Evolutionary conservation across 2,888 invertebrate species (phyloP).

Genomic region (Gonocerus acuteangulatus): DNA sequence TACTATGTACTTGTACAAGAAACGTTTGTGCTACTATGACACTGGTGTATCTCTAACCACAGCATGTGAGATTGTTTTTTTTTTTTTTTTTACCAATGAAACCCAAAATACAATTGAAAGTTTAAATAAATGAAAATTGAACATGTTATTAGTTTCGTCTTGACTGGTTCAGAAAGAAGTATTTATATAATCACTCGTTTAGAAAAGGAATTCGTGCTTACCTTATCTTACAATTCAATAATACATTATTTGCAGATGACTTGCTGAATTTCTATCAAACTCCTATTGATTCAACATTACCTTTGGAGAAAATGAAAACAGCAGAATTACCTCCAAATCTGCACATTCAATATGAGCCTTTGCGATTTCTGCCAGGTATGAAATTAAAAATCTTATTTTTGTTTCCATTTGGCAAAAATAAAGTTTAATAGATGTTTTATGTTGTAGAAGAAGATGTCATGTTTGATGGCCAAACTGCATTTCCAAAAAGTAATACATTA

Average conservation of each 20-base stretch:
- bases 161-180: too few relatives aligned
- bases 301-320: constrained; percentile 60
- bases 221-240: too few relatives aligned
- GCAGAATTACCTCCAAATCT: constrained; percentile 79
- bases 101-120: too few relatives aligned
- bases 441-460: constrained; percentile 42
- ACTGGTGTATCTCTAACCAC: too few relatives aligned
- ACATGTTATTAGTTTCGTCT: too few relatives aligned
- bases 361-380: constrained; percentile 73
- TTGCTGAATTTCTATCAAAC: constrained; percentile 64
- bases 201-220: too few relatives aligned
- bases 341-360: constrained; percentile 71
- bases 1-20: too few relatives aligned
- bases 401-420: constrained; percentile 26
- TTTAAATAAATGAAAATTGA: too few relatives aligned
- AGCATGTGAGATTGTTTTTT: too few relatives aligned
- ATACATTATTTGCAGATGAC: constrained; percentile 59
- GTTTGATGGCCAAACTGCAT: constrained; percentile 73
- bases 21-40: too few relatives aligned
- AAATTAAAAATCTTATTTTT: neutral
- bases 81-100: too few relatives aligned
- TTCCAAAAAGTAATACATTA: constrained; percentile 73
- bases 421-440: neutral
- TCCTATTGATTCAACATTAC: constrained; percentile 60
- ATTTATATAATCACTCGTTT: too few relatives aligned